These are phyloP conservation scores for Tinea pellionella DNA, from an alignment of 2,888 invertebrate genomes.

Conservation along the genomic window DNA sequence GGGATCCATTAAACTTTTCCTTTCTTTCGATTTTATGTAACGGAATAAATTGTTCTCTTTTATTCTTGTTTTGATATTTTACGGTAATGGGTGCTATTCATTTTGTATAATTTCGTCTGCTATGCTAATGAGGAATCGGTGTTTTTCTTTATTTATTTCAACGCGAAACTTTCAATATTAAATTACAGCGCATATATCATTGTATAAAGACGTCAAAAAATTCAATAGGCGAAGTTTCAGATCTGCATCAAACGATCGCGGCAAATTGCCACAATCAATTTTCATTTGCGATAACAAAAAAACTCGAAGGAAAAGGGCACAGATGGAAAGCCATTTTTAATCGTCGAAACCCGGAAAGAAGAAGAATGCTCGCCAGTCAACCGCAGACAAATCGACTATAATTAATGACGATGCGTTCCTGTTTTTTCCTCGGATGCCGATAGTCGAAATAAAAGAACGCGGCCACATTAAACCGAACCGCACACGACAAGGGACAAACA, in stretches of 20 bases:
- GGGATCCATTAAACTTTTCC: slow-evolving; percentile 50
- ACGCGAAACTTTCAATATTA: background rate
- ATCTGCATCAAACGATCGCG: slow-evolving; percentile 56
- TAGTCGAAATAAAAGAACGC: slow-evolving; percentile 47
- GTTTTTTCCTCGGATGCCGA: slow-evolving; percentile 44
- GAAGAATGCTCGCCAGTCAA: slow-evolving; percentile 52
- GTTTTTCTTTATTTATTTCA: background rate
- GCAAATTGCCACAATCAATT: slow-evolving; percentile 59
- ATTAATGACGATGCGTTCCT: slow-evolving; percentile 59
- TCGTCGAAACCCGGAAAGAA: slow-evolving; percentile 46
- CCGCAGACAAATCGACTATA: slow-evolving; percentile 60
- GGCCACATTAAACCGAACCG: slow-evolving; percentile 32
- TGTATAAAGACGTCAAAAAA: slow-evolving; percentile 17
- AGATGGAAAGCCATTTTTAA: slow-evolving; percentile 54
- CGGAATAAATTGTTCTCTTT: slow-evolving; percentile 53
- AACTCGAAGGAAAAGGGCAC: slow-evolving; percentile 30
- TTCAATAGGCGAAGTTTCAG: slow-evolving; percentile 37
- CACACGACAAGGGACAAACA: slow-evolving; percentile 49
- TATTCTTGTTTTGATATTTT: slow-evolving; percentile 20
- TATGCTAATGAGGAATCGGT: background rate
- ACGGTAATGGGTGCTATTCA: slow-evolving; percentile 1
- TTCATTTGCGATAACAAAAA: slow-evolving; percentile 36
- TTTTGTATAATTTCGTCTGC: slow-evolving; percentile 2
- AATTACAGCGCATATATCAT: background rate
- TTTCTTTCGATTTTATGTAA: slow-evolving; percentile 56